Conservation (phyloP, 2,113 vertebrate species). For the Orientallactaga bullata region DNA sequence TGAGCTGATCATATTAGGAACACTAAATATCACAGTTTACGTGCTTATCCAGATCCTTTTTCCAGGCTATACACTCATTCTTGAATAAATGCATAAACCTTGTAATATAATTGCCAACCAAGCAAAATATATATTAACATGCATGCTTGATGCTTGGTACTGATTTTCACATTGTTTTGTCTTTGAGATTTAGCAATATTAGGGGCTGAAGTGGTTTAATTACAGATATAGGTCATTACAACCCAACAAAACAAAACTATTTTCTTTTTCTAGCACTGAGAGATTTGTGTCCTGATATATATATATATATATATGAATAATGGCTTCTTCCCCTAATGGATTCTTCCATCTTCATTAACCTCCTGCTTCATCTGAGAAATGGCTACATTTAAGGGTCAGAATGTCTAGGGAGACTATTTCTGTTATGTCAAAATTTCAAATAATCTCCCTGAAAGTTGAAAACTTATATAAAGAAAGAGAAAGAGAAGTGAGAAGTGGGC, state of each 20-base stretch:
- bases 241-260: conserved; percentile 33
- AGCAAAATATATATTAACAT: neutral
- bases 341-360: conserved; percentile 83
- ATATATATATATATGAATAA: no score
- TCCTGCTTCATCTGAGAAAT: conserved; percentile 84
- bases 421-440: conserved; percentile 80
- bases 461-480: conserved; percentile 22
- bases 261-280: neutral
- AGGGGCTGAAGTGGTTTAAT: conserved; percentile 5
- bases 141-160: neutral
- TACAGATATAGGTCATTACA: conserved; percentile 30
- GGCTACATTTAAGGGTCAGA: conserved; percentile 77
- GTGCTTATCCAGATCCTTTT: neutral
- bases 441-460: conserved; percentile 68
- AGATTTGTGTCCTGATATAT: conserved; percentile 12
- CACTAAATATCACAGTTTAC: neutral
- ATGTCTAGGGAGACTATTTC: conserved; percentile 64
- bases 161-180: neutral
- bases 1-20: neutral
- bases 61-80: neutral
- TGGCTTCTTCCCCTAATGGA: conserved; percentile 77
- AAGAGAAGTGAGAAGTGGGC: neutral
- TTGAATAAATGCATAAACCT: neutral
- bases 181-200: conserved; percentile 21
- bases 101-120: neutral